A percentile compares a stretch with the other conserved stretches of the same genome.
These are phyloP conservation scores for Merluccius polli DNA, from an alignment of 2,797 vertebrate species.

Conservation along the genomic window DNA sequence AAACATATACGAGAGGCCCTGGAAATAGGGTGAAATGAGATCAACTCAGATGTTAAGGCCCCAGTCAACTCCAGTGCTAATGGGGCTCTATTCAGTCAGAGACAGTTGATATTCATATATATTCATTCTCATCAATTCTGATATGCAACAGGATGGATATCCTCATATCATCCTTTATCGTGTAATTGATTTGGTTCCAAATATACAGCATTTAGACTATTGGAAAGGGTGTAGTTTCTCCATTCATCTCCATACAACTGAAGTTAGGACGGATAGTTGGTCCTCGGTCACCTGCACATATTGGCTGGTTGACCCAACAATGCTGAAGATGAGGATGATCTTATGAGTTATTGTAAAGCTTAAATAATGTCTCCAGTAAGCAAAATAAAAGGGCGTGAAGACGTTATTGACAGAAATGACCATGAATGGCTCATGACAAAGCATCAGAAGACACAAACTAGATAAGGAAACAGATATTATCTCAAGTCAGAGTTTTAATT, in stretches of 20 bases:
- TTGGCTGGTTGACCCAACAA: too few relatives aligned
- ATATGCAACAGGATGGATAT: background rate
- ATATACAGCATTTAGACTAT: too few relatives aligned
- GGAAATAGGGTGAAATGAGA: too few relatives aligned
- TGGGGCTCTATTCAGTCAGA: background rate
- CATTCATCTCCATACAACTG: background rate
- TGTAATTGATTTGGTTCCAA: background rate
- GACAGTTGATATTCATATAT: background rate
- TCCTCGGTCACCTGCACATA: too few relatives aligned
- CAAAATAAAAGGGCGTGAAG: background rate
- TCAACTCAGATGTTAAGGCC: too few relatives aligned
- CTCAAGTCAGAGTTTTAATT: background rate
- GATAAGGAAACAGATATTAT: background rate
- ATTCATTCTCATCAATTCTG: too few relatives aligned
- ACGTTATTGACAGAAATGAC: background rate
- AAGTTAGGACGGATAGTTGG: background rate
- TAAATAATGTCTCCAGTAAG: background rate
- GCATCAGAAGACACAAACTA: background rate
- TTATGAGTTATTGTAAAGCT: background rate
- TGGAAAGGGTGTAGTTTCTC: background rate
- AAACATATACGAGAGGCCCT: too few relatives aligned
- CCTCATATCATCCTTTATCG: background rate
- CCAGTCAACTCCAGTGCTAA: too few relatives aligned
- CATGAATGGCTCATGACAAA: background rate
- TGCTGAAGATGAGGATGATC: background rate